phyloP scores from a whole-genome alignment of 2,797 vertebrate species.

The Nothura maculosa region DNA sequence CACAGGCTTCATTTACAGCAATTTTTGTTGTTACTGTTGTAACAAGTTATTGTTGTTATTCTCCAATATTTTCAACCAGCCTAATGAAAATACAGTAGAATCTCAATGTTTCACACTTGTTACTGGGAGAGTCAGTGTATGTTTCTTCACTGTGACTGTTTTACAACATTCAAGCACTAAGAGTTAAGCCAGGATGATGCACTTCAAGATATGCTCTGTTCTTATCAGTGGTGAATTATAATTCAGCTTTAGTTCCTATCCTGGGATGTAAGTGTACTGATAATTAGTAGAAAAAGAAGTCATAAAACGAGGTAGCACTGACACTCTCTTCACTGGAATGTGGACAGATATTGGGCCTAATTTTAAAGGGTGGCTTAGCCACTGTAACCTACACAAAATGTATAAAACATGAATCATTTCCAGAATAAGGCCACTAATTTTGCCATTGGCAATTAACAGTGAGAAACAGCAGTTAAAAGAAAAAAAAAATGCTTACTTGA shows the following conservation, averaged over 20 bases:
- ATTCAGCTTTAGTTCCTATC: not conserved
- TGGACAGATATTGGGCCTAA: conserved; percentile 19
- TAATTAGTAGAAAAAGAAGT: not conserved
- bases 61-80: conserved; percentile 50
- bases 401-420: conserved; percentile 46
- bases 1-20: too few species aligned
- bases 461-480: conserved; percentile 52
- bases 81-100: conserved; percentile 20
- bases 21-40: too few species aligned
- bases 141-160: not conserved
- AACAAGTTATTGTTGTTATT: conserved; percentile 17
- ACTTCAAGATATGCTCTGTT: not conserved
- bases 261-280: not conserved
- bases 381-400: conserved; percentile 49
- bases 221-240: not conserved
- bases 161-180: not conserved
- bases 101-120: not conserved
- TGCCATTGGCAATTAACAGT: conserved; percentile 67
- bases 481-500: not conserved
- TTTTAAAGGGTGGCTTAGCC: not conserved
- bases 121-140: not conserved
- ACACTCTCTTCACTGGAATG: conserved; percentile 45
- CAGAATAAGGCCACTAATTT: conserved; percentile 77
- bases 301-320: conserved; percentile 45
- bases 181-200: not conserved